Percentiles rank a stretch among this genome's conserved stretches.
Evolutionary conservation across 2,113 vertebrate species (phyloP).

Genomic region (Sapayoa aenigma): DNA sequence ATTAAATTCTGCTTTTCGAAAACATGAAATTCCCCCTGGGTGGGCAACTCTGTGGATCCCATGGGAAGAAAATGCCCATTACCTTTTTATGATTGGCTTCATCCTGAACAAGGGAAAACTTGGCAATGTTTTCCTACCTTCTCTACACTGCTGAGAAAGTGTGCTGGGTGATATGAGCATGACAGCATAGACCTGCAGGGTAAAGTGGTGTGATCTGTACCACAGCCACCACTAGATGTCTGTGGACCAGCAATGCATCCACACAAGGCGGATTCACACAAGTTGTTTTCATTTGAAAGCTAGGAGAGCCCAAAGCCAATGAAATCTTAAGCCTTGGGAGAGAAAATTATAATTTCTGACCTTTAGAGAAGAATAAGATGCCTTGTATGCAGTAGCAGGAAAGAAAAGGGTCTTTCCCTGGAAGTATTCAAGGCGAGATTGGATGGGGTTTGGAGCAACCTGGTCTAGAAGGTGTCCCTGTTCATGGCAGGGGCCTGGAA

Average conservation of each 20-base stretch:
- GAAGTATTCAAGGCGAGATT: not conserved
- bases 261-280: not conserved
- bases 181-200: not conserved
- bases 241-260: not conserved
- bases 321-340: not conserved
- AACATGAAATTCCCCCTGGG: not conserved
- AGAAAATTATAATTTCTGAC: not conserved
- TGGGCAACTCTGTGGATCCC: too few species aligned
- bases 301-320: not conserved
- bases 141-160: not conserved
- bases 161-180: rapidly evolving
- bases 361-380: not conserved
- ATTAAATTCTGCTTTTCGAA: not conserved
- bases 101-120: not conserved
- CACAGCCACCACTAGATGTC: not conserved
- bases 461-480: not conserved
- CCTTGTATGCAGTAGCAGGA: not conserved
- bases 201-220: not conserved
- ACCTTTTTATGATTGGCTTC: not conserved
- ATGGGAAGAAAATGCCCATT: not conserved
- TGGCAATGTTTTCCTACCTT: not conserved
- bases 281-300: not conserved
- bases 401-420: not conserved
- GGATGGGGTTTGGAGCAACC: rapidly evolving
- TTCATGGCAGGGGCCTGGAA: not conserved